phyloP scores from a whole-genome alignment of 2,888 invertebrate species.

The Drosophila rubida region DNA sequence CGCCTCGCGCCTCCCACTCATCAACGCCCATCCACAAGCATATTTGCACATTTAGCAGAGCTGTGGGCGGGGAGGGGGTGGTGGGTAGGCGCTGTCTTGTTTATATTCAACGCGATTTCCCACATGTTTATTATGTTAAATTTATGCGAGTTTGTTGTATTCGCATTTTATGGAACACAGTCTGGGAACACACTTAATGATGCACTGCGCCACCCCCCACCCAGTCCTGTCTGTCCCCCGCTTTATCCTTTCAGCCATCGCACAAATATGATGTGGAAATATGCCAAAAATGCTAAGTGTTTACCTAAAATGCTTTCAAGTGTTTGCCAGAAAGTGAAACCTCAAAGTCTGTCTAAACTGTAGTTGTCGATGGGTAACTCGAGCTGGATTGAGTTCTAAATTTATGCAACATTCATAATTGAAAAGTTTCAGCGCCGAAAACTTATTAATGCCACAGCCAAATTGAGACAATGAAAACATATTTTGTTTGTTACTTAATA shows the following conservation, averaged over 20 bases:
- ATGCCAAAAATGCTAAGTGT: background rate
- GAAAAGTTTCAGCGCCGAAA: background rate
- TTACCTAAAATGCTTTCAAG: constrained; percentile 1
- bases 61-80: background rate
- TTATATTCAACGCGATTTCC: constrained; percentile 62
- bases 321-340: background rate
- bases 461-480: background rate
- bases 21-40: constrained; percentile 39
- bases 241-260: background rate
- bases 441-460: too few species aligned
- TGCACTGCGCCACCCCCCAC: background rate
- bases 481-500: background rate
- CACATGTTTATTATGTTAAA: constrained; percentile 73
- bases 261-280: background rate
- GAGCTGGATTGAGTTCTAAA: background rate
- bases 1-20: constrained; percentile 22
- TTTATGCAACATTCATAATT: background rate
- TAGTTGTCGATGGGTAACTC: background rate
- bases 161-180: constrained; percentile 37
- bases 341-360: background rate
- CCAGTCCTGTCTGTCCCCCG: background rate
- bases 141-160: constrained; percentile 65
- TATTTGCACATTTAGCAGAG: constrained; percentile 45
- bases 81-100: constrained; percentile 10
- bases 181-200: constrained; percentile 24